Evolutionary conservation across 2,888 invertebrate genomes (phyloP).

Genomic region (Dyspetes luteomarginatus): DNA sequence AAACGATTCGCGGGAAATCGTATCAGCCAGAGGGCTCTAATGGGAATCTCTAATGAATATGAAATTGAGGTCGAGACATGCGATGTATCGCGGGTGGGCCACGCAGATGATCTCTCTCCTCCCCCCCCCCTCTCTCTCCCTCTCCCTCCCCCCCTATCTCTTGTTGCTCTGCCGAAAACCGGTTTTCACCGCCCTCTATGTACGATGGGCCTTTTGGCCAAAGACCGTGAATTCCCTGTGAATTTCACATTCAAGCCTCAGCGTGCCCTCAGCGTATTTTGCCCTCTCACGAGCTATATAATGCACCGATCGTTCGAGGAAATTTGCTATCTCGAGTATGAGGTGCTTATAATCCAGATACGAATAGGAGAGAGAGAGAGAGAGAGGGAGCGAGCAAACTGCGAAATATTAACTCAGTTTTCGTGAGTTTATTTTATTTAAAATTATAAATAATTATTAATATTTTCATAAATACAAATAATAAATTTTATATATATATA

Average conservation of each 20-base stretch:
- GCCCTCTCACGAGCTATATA: conserved; percentile 41
- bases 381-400: no score
- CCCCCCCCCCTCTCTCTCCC: conserved; percentile 36
- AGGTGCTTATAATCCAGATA: no score
- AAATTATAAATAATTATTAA: not conserved
- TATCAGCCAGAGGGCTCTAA: conserved; percentile 57
- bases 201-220: conserved; percentile 29
- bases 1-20: conserved; percentile 43
- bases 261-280: conserved; percentile 22
- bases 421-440: not conserved
- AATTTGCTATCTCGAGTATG: no score
- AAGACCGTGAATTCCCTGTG: conserved; percentile 63
- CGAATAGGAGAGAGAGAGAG: no score
- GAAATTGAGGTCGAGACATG: conserved; percentile 68
- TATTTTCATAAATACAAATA: not conserved
- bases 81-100: conserved; percentile 63
- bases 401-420: no score
- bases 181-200: conserved; percentile 55
- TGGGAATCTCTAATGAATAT: conserved; percentile 67
- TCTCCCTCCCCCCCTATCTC: conserved; percentile 32
- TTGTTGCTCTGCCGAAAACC: conserved; percentile 64
- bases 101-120: conserved; percentile 42
- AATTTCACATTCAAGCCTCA: conserved; percentile 56
- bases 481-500: no score
- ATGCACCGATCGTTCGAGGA: conserved; percentile 41